Conservation (phyloP, 2,888 invertebrate genomes). For the Dorcus hopei region DNA sequence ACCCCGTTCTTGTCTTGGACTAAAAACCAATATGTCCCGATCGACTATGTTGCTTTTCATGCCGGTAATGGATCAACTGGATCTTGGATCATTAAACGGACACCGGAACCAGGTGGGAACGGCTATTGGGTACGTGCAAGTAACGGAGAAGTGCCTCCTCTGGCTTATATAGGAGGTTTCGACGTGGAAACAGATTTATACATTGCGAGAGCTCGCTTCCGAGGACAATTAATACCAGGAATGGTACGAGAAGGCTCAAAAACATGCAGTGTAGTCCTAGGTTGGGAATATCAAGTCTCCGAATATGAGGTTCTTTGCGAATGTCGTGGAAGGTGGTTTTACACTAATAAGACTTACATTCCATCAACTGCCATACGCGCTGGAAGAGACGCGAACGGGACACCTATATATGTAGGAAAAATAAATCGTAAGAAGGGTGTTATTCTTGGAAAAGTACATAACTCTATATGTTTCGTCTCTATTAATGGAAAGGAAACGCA, state of each 20-base stretch:
- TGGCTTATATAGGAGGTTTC: conserved; percentile 66
- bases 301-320: conserved; percentile 63
- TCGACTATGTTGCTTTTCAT: conserved; percentile 70
- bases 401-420: conserved; percentile 71
- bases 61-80: conserved; percentile 76
- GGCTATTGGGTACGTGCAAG: conserved; percentile 66
- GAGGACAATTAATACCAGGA: conserved; percentile 75
- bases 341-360: no score
- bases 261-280: conserved; percentile 70
- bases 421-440: conserved; percentile 72
- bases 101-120: conserved; percentile 53
- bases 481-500: no score
- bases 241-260: conserved; percentile 70
- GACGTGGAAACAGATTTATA: conserved; percentile 63
- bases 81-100: conserved; percentile 59
- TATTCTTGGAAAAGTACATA: conserved; percentile 78
- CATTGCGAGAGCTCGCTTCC: conserved; percentile 67
- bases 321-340: conserved; percentile 58
- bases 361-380: no score
- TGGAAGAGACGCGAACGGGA: no score
- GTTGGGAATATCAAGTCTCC: conserved; percentile 68
- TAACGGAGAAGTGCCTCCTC: conserved; percentile 68
- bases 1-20: conserved; percentile 71
- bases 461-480: no score
- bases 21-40: conserved; percentile 67